Evolutionary conservation across 35 echinoderm and acorn worm genomes (phyloP).

Genomic region (Chiridota heheva): DNA sequence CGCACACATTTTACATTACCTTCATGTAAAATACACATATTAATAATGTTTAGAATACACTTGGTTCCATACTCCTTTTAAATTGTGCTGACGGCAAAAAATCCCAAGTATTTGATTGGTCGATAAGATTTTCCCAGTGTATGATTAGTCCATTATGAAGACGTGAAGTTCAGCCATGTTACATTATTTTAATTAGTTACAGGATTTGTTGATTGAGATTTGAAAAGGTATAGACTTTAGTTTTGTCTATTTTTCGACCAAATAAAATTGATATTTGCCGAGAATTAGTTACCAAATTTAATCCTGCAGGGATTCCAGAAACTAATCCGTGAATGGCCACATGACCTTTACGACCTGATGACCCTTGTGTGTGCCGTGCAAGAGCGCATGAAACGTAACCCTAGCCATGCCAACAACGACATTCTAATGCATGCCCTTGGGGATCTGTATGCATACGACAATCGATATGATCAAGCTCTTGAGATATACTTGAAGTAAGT

Average conservation of each 20-base stretch:
- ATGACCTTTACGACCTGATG: slow-evolving; percentile 87
- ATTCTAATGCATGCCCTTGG: slow-evolving; percentile 80
- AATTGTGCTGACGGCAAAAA: too few relatives aligned
- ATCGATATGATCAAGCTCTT: slow-evolving; percentile 89
- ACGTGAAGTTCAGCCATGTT: too few relatives aligned
- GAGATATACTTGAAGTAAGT: slow-evolving; percentile 96
- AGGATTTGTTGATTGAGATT: neutral
- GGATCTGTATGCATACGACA: slow-evolving; percentile 89
- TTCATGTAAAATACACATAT: too few relatives aligned
- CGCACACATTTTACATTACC: too few relatives aligned
- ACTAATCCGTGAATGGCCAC: slow-evolving; percentile 87
- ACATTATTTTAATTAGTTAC: neutral
- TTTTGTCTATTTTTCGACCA: too few relatives aligned
- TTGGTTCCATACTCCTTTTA: too few relatives aligned
- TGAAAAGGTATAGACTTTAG: neutral
- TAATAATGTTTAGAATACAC: too few relatives aligned
- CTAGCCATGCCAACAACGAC: slow-evolving; percentile 34
- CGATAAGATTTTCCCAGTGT: too few relatives aligned
- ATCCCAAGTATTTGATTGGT: too few relatives aligned
- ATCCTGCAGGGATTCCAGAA: slow-evolving; percentile 79
- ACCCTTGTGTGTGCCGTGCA: slow-evolving; percentile 83
- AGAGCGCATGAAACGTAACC: slow-evolving; percentile 53
- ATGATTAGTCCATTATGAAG: too few relatives aligned
- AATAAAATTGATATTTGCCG: too few relatives aligned
- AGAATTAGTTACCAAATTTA: too few relatives aligned